Evolutionary conservation across 1,140 invertebrate species (phyloP).

Genomic region (Vollenhovia emeryi): DNA sequence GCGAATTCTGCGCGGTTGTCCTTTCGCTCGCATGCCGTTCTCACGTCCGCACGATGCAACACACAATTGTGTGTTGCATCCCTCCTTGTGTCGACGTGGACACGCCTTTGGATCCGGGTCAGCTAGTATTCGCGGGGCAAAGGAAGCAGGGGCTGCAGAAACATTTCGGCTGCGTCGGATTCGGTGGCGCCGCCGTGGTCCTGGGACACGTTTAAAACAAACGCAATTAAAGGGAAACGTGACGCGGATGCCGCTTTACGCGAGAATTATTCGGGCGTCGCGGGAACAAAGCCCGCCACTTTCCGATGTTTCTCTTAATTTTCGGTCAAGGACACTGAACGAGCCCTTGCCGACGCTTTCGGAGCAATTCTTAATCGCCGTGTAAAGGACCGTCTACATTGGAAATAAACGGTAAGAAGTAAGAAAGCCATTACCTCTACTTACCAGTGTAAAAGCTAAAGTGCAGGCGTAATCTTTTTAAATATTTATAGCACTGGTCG

Average conservation of each 20-base stretch:
- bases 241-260: conserved; percentile 16
- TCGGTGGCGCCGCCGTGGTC: background rate
- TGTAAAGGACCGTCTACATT: too few relatives aligned
- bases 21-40: background rate
- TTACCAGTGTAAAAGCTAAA: too few relatives aligned
- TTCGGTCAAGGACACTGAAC: conserved; percentile 20
- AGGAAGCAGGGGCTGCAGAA: background rate
- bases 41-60: conserved; percentile 29
- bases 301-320: conserved; percentile 2
- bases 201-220: conserved; percentile 51
- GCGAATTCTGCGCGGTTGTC: conserved; percentile 48
- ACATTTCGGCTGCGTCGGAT: conserved; percentile 4
- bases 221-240: conserved; percentile 62
- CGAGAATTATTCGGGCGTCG: background rate
- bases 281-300: too few relatives aligned
- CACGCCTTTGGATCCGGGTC: conserved; percentile 43
- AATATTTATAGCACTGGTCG: too few relatives aligned
- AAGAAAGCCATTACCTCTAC: too few relatives aligned
- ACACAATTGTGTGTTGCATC: conserved; percentile 43
- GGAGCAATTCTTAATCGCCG: background rate
- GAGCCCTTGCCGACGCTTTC: background rate
- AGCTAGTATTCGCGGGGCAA: background rate
- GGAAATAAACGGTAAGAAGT: too few relatives aligned
- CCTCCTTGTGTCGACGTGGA: conserved; percentile 3
- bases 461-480: too few relatives aligned